These are phyloP conservation scores for Coelopa pilipes DNA, from an alignment of 2,888 invertebrate genomes.

Conservation along the genomic window DNA sequence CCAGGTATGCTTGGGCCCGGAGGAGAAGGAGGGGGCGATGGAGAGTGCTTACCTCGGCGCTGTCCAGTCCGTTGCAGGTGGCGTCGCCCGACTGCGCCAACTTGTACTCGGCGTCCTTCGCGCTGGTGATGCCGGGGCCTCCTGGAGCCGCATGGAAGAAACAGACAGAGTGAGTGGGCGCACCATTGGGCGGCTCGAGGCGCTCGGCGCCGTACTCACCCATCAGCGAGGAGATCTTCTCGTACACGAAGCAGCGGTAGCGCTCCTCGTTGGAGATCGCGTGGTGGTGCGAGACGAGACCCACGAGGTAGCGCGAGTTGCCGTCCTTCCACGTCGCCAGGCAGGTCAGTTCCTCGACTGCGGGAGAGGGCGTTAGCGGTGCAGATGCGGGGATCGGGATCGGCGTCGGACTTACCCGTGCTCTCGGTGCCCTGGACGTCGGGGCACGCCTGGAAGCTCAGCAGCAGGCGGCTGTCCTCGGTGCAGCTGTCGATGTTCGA, in stretches of 20 bases:
- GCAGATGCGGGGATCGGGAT: neutral
- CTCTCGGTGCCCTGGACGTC: slow-evolving; percentile 92
- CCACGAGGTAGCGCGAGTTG: slow-evolving; percentile 89
- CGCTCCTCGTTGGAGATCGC: slow-evolving; percentile 92
- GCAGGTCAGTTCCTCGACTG: slow-evolving; percentile 92
- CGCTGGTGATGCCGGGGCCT: slow-evolving; percentile 62
- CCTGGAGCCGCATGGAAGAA: slow-evolving; percentile 23
- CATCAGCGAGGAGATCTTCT: slow-evolving; percentile 76
- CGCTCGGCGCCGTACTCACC: slow-evolving; percentile 63
- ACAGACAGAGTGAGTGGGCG: neutral
- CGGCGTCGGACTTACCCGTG: slow-evolving; percentile 77
- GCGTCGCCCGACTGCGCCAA: slow-evolving; percentile 93
- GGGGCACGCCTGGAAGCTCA: slow-evolving; percentile 94
- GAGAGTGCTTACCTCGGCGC: slow-evolving; percentile 74
- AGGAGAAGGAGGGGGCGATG: neutral
- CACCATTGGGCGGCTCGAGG: neutral
- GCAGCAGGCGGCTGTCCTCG: slow-evolving; percentile 87
- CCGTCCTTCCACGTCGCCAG: slow-evolving; percentile 95
- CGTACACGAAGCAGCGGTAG: slow-evolving; percentile 95
- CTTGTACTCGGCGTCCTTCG: slow-evolving; percentile 77
- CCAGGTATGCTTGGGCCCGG: too few species aligned
- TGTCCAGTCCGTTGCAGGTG: slow-evolving; percentile 91
- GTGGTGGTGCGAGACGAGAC: slow-evolving; percentile 88
- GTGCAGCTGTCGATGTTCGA: slow-evolving; percentile 95
- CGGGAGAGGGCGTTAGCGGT: slow-evolving; percentile 46